phyloP scores from a whole-genome alignment of 2,888 invertebrate species.

The Capitulum mitella region DNA sequence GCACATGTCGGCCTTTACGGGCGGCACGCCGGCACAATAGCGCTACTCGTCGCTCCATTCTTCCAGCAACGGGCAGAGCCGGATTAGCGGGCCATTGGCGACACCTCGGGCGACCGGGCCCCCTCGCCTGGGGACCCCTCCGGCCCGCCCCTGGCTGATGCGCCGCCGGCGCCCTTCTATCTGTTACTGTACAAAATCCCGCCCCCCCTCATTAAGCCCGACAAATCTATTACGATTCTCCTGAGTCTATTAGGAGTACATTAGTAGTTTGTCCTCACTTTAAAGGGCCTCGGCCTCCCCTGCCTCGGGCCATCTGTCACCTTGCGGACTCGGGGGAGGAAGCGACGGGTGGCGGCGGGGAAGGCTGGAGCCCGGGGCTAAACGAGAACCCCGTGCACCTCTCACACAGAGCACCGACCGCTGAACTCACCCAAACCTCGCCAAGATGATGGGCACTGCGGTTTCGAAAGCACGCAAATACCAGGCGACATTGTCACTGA shows the following conservation, averaged over 20 bases:
- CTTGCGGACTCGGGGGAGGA: not conserved
- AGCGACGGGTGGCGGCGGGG: not conserved
- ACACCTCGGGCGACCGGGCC: not conserved
- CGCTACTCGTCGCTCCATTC: conserved; percentile 5
- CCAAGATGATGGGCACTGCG: too few relatives aligned
- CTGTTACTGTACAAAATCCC: conserved; percentile 20
- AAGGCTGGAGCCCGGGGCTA: too few relatives aligned
- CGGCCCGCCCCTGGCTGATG: not conserved
- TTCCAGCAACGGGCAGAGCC: not conserved
- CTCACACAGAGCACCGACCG: too few relatives aligned
- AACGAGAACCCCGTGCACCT: too few relatives aligned
- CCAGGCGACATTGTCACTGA: not conserved
- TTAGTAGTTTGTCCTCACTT: conserved; percentile 26
- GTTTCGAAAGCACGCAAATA: too few relatives aligned
- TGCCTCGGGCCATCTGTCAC: conserved; percentile 7
- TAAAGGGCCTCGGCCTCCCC: not conserved
- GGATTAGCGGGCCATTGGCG: conserved; percentile 9
- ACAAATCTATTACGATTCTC: conserved; percentile 22
- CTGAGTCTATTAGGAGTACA: conserved; percentile 25
- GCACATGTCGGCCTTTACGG: conserved; percentile 10
- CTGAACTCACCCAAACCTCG: too few relatives aligned
- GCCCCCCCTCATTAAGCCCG: conserved; percentile 15
- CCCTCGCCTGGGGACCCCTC: not conserved
- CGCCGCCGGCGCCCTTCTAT: conserved; percentile 8
- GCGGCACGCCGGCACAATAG: conserved; percentile 2